A percentile compares a stretch with the other conserved stretches of the same genome.
phyloP scores from a whole-genome alignment of 1,140 invertebrate species.

The Drosophila lowei region DNA sequence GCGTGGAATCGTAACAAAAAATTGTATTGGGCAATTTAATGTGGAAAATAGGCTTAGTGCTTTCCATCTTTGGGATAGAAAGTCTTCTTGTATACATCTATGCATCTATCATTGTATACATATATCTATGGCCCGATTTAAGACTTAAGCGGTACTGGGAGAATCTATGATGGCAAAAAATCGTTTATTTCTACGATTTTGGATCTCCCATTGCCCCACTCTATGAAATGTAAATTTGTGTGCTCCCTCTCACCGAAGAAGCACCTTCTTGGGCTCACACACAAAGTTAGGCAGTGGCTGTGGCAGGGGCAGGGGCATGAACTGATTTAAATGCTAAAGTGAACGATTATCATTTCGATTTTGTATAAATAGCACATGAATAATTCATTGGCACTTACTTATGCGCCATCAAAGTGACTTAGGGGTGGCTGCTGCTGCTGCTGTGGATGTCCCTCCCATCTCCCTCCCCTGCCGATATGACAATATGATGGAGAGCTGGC shows the following conservation, averaged over 20 bases:
- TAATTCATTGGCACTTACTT: conserved; percentile 76
- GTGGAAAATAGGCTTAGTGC: too few relatives aligned
- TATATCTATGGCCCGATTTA: too few relatives aligned
- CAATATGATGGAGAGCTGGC: conserved; percentile 60
- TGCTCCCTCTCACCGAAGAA: too few relatives aligned
- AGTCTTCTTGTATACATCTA: too few relatives aligned
- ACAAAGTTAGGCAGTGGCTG: not conserved
- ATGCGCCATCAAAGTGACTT: conserved; percentile 78
- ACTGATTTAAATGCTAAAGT: conserved; percentile 80
- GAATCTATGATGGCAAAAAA: too few relatives aligned
- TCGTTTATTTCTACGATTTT: too few relatives aligned
- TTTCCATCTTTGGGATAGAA: too few relatives aligned
- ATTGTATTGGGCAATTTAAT: too few relatives aligned
- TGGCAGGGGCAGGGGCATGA: conserved; percentile 2
- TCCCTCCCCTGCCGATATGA: conserved; percentile 22
- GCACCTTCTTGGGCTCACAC: not conserved
- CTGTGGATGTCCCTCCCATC: not conserved
- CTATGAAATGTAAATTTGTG: conserved; percentile 24
- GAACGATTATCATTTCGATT: conserved; percentile 80
- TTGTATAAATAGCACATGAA: conserved; percentile 77
- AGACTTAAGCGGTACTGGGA: too few relatives aligned
- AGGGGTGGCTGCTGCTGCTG: conserved; percentile 9
- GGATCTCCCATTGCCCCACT: too few relatives aligned
- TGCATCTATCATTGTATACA: too few relatives aligned
- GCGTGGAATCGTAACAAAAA: too few relatives aligned